Evolutionary conservation across 2,888 invertebrate species (phyloP), one percentile per base, ranked within the genome.

Genomic region (Galerucella calmariensis): DNA sequence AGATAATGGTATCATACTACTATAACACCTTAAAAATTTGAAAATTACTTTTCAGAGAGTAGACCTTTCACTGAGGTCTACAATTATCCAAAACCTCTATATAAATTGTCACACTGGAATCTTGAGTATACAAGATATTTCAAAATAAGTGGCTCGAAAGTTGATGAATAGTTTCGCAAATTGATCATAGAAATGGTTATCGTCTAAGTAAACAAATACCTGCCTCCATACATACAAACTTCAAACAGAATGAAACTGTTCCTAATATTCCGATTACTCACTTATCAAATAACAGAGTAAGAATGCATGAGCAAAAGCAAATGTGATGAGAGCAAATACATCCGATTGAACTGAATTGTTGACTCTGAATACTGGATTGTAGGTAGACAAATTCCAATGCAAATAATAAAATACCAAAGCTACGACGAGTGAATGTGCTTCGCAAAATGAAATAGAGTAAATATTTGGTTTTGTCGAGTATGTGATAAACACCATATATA

Each of bases 181-280:
- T 12, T 5, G 10, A 48, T 48, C 2, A 12, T 48, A 48, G 12
- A 14, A 48, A 48, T 48, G 48, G 11, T 11, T 11, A 46, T 46
- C 9, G 8, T 9, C 35, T 41, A 41, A 8, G 35, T 48, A 14
- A 48, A 14, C 14, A 48, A 48, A 48, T 48, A 48, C 14, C 12
- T 14, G 48, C 11, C 48, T 41, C 1, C 14, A 12, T 53, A 53
- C 53, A 53, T n/a, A 53, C 53, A 16, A 14, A n/a, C 20, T 20
- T 56, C 20, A 56, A 56, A 56, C 56, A 56, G 56, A 20, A 56
- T 20, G 20, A 20, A 56, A 20, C 10, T 16, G 20, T 16, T 56
- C 56, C 56, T 20, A 56, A 56, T 56, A 56, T 56, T 56, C 20
- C 20, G 56, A 56, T 56, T 20, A 56, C 56, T 20, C 56, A 53